phyloP scores from a whole-genome alignment of 2,113 vertebrate genomes.

The Lethenteron reissneri region DNA sequence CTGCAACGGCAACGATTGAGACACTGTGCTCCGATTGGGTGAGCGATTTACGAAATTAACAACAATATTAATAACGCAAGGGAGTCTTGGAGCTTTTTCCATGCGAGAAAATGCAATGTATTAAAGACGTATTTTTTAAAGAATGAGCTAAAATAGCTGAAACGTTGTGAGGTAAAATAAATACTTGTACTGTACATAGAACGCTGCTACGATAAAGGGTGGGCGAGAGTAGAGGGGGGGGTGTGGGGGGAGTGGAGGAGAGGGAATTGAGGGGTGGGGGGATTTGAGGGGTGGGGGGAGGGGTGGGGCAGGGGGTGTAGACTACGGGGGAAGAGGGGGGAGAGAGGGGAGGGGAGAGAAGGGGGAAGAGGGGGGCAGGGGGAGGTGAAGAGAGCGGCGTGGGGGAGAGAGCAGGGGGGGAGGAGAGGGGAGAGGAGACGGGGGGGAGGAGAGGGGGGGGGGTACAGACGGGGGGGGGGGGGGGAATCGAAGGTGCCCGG shows the following conservation, averaged over 20 bases:
- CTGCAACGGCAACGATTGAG: too few relatives aligned
- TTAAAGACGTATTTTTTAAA: too few relatives aligned
- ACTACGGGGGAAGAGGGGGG: conserved; percentile 9
- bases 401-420: not conserved
- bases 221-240: conserved; percentile 6
- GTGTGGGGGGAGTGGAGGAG: not conserved
- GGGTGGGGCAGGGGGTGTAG: conserved; percentile 7
- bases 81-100: too few relatives aligned
- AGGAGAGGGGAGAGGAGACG: conserved; percentile 7
- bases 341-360: not conserved
- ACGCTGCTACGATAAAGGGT: conserved; percentile 9
- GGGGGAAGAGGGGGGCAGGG: not conserved
- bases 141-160: too few relatives aligned
- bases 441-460: not conserved
- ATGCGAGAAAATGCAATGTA: too few relatives aligned
- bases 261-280: not conserved
- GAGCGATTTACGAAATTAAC: too few relatives aligned
- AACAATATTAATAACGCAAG: too few relatives aligned
- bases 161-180: not conserved
- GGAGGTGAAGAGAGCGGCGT: not conserved
- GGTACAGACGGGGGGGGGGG: conserved; percentile 9
- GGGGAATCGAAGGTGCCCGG: conserved; percentile 11
- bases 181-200: not conserved
- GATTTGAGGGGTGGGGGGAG: not conserved
- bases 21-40: too few relatives aligned